Conservation (phyloP, 2,797 vertebrate species). For the Semotilus atromaculatus region DNA sequence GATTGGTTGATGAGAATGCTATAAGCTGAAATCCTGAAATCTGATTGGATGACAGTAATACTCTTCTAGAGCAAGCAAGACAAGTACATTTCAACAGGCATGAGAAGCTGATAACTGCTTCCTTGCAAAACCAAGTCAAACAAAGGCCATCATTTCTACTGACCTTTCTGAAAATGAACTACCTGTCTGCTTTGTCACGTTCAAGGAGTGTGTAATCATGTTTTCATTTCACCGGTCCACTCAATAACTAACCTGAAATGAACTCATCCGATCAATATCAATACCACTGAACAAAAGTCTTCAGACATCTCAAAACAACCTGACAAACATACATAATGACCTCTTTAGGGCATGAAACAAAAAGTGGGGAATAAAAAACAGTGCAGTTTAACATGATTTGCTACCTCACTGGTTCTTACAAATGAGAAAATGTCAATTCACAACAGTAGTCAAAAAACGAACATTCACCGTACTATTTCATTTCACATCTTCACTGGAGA, state of each 20-base stretch:
- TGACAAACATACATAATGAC: conserved; percentile 12
- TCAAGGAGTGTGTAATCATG: not conserved
- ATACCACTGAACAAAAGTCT: conserved; percentile 15
- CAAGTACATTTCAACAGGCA: not conserved
- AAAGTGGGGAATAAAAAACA: not conserved
- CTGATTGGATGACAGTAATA: not conserved
- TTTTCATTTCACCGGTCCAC: conserved; percentile 17
- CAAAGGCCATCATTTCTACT: not conserved
- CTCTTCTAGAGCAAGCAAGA: not conserved
- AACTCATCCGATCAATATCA: conserved; percentile 23
- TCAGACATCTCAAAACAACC: not conserved
- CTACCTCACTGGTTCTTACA: conserved; percentile 35
- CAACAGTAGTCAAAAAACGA: conserved; percentile 36
- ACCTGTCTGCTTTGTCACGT: not conserved
- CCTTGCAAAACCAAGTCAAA: not conserved
- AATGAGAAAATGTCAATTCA: conserved; percentile 29
- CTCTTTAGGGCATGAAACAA: not conserved
- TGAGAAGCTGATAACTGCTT: not conserved
- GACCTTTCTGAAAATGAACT: not conserved
- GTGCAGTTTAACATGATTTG: conserved; percentile 2
- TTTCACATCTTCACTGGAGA: conserved; percentile 22
- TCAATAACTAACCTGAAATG: conserved; percentile 14
- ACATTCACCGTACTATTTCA: conserved; percentile 1
- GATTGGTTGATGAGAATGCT: not conserved
- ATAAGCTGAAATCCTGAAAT: not conserved